These are phyloP conservation scores for Lepus townsendii DNA, from an alignment of 2,797 vertebrate species.

Conservation along the genomic window DNA sequence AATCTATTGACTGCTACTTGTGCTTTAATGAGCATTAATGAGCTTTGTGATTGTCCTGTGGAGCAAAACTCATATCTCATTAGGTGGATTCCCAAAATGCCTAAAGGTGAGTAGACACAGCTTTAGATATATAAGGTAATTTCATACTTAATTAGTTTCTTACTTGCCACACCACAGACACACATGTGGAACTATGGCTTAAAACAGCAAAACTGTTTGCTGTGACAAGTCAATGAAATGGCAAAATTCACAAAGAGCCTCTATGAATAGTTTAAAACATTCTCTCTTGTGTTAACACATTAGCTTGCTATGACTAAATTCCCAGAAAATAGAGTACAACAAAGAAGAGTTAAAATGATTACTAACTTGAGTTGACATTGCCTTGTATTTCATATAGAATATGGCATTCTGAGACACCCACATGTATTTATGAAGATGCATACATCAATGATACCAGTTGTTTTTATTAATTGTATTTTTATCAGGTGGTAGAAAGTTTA, in stretches of 20 bases:
- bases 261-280: constrained; percentile 42
- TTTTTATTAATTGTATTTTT: constrained; percentile 1
- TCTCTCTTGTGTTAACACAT: constrained; percentile 62
- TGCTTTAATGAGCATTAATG: constrained; percentile 82
- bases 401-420: neutral
- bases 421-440: neutral
- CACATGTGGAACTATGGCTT: constrained; percentile 48
- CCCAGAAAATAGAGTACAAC: constrained; percentile 50
- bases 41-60: constrained; percentile 78
- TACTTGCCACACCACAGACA: constrained; percentile 59
- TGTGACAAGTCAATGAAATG: constrained; percentile 69
- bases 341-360: neutral
- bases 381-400: constrained; percentile 22
- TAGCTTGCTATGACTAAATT: constrained; percentile 64
- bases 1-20: constrained; percentile 75
- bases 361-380: constrained; percentile 1
- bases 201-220: constrained; percentile 68
- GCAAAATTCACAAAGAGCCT: constrained; percentile 60
- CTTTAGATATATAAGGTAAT: constrained; percentile 78
- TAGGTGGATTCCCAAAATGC: constrained; percentile 79
- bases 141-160: constrained; percentile 81
- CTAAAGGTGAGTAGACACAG: constrained; percentile 78
- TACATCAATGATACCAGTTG: neutral
- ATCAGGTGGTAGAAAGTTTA: neutral
- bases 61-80: constrained; percentile 80